phyloP scores from a whole-genome alignment of 2,113 vertebrate genomes.

The Fregetta grallaria region DNA sequence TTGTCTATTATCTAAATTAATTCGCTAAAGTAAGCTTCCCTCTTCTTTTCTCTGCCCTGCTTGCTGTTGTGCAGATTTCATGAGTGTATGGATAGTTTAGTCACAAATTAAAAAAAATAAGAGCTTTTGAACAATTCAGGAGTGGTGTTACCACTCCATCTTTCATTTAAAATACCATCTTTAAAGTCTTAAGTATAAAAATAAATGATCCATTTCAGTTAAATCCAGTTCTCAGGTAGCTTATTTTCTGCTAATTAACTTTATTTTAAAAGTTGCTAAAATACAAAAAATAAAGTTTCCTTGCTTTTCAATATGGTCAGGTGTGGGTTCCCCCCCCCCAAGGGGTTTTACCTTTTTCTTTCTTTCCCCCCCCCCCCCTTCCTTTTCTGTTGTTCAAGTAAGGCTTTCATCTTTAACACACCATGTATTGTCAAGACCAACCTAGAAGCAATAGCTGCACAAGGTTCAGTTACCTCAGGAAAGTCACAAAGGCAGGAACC shows the following conservation, averaged over 20 bases:
- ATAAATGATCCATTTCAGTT: not conserved
- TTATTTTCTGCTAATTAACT: not conserved
- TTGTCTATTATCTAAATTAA: too few species aligned
- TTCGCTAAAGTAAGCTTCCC: too few species aligned
- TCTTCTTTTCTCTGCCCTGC: too few species aligned
- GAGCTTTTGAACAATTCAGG: not conserved
- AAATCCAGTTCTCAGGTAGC: not conserved
- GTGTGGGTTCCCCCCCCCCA: too few species aligned
- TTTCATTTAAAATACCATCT: not conserved
- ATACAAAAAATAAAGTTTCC: not conserved
- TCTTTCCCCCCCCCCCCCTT: rapidly evolving
- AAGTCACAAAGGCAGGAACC: not conserved
- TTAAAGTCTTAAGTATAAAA: not conserved
- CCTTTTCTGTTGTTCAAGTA: not conserved
- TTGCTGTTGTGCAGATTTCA: too few species aligned
- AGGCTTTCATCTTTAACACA: not conserved
- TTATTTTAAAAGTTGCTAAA: not conserved
- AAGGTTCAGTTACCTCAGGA: not conserved
- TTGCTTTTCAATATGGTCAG: not conserved
- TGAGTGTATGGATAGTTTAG: not conserved
- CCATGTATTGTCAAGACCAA: not conserved
- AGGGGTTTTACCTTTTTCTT: not conserved
- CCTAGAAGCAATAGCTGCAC: not conserved
- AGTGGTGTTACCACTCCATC: not conserved
- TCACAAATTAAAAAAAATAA: not conserved